Base-by-base conservation (phyloP, 2,888 invertebrate species). In the Hetaerina titia region DNA sequence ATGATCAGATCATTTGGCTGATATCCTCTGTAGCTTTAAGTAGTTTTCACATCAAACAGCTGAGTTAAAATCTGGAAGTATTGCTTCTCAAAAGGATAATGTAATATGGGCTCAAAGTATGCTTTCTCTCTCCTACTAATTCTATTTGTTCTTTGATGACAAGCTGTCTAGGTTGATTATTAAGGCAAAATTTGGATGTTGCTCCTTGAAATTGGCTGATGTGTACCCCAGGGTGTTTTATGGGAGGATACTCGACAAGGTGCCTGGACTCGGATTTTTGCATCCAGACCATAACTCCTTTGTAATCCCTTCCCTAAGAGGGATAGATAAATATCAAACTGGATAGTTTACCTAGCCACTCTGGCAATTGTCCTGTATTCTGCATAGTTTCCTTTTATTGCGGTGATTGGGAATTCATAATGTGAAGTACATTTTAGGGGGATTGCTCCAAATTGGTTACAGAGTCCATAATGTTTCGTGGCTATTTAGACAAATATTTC, bases 171-270 rank as follows among this genome's bases (percentile, higher is more conserved):
- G 64, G 92, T 92, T 69, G 90, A 90, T 45, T 31, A 45, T 45
- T 92, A 56, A 64, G 69, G n/a, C 92, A 92, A 92, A 92, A 92
- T 92, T 92, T 56, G 56, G 22, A 22, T 92, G 56, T 57, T 56
- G 22, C 58, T 69, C 74, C n/a, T 92, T 56, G 69, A 22, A 69
- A 74, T 92, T 92, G 92, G 92, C 92, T 92, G 45, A n/a, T n/a
- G 56, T 69, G 56, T 69, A 92, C 92, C 56, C 22, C 69, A 45
- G 69, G 64, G 92, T 92, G 92, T 92, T 92, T 31, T 69, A 57
- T 92, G 92, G 92, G 92, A 92, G 92, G 92, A 92, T 92, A 69
- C 92, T 92, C 92, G 92, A 92, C 92, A 92, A 92, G 92, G 92
- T 92, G 57, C 92, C 92, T 92, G 92, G 92, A 92, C 92, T 92